Conservation (phyloP, 92 coral and sea anemone species). For the Paragorgia papillata region DNA sequence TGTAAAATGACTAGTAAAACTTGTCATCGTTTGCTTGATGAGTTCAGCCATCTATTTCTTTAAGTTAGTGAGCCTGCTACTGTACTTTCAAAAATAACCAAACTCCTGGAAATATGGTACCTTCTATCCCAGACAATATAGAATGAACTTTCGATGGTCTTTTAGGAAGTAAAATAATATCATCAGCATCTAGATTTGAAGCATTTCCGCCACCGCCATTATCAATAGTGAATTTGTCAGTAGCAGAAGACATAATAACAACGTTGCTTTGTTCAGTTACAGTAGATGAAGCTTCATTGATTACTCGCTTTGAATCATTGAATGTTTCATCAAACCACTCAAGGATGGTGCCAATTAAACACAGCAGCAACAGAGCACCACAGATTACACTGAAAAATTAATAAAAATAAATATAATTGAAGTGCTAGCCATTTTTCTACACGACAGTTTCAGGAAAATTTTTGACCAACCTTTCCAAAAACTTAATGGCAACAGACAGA, state of each 20-base stretch:
- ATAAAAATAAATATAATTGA: background rate
- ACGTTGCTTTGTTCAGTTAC: background rate
- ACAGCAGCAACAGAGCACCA: conserved; percentile 43
- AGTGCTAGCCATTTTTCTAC: too few relatives aligned
- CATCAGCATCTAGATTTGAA: background rate
- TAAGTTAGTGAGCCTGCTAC: too few relatives aligned
- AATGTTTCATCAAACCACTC: conserved; percentile 7
- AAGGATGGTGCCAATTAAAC: conserved; percentile 54
- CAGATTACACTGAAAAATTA: conserved; percentile 42
- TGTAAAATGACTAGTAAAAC: too few relatives aligned
- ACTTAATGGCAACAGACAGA: too few relatives aligned
- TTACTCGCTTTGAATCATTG: background rate
- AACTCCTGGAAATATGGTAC: too few relatives aligned
- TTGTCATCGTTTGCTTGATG: too few relatives aligned
- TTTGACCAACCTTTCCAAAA: too few relatives aligned
- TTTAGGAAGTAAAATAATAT: background rate
- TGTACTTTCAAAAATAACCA: too few relatives aligned
- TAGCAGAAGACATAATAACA: background rate
- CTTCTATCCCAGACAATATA: background rate
- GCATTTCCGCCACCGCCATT: background rate
- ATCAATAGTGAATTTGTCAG: background rate
- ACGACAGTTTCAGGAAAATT: too few relatives aligned
- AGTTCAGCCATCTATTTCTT: too few relatives aligned
- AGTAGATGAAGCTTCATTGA: background rate
- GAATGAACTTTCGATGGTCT: background rate